Evolutionary conservation across 2,797 vertebrate species (phyloP).

Genomic region (Pogonophryne albipinna): DNA sequence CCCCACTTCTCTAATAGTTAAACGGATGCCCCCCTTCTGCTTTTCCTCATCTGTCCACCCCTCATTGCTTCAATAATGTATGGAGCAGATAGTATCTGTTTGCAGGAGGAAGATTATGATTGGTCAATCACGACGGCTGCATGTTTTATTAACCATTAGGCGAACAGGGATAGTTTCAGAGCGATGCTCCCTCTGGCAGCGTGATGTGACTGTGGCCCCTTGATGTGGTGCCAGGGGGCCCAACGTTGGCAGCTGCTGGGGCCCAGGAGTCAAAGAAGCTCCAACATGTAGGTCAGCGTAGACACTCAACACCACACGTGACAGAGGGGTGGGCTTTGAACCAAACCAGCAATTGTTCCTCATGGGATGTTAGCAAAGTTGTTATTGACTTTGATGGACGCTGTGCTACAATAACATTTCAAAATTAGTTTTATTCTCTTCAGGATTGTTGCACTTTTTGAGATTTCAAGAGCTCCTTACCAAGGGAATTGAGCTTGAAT

Average conservation of each 20-base stretch:
- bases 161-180: not conserved
- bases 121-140: slow-evolving; percentile 36
- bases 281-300: slow-evolving; percentile 26
- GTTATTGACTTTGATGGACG: slow-evolving; percentile 13
- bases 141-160: slow-evolving; percentile 58
- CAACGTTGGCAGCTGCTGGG: slow-evolving; percentile 44
- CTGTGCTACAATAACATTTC: not conserved
- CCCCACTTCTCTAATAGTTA: slow-evolving; percentile 19
- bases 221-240: slow-evolving; percentile 56
- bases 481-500: no score
- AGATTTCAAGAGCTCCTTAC: not conserved
- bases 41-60: not conserved
- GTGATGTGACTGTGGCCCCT: slow-evolving; percentile 33
- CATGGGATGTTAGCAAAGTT: not conserved
- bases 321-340: slow-evolving; percentile 27
- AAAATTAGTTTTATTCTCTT: not conserved
- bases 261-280: not conserved
- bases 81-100: slow-evolving; percentile 16
- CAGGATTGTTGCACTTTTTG: not conserved
- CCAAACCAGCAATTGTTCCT: slow-evolving; percentile 3
- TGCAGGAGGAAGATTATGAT: slow-evolving; percentile 39
- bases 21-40: not conserved
- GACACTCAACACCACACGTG: slow-evolving; percentile 13
- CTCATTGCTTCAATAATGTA: slow-evolving; percentile 49
- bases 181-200: slow-evolving; percentile 4